Evolutionary conservation across 1,140 invertebrate species (phyloP).

Genomic region (Trichoplusia ni): DNA sequence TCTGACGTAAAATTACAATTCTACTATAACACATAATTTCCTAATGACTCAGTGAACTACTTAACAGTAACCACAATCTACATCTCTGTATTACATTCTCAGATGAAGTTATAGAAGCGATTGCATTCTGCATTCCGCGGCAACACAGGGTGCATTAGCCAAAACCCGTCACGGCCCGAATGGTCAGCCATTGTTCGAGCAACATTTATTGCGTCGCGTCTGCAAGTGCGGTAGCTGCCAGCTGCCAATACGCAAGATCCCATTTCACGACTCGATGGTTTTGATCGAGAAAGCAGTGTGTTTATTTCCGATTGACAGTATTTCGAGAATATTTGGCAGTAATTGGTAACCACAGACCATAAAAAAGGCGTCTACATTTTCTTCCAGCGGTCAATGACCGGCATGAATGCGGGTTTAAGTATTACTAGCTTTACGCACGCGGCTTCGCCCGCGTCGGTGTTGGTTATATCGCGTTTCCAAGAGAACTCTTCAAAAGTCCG

Average conservation of each 20-base stretch:
- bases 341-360: constrained; percentile 1
- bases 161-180: constrained; percentile 56
- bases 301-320: constrained; percentile 20
- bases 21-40: no score
- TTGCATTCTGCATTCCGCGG: neutral
- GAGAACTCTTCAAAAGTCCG: no score
- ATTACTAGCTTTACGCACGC: no score
- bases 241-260: constrained; percentile 58
- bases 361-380: constrained; percentile 10
- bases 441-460: no score
- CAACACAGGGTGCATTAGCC: constrained; percentile 21
- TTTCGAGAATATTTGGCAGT: constrained; percentile 24
- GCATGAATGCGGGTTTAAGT: no score
- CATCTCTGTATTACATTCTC: no score
- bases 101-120: neutral
- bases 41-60: no score
- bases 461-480: no score
- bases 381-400: no score
- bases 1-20: no score
- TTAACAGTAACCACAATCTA: neutral
- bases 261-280: constrained; percentile 66
- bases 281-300: constrained; percentile 51
- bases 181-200: constrained; percentile 9
- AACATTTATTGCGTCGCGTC: neutral
- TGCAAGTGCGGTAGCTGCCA: neutral